These are phyloP conservation scores for Ecliptopera silaceata DNA, from an alignment of 2,888 invertebrate species.

Conservation along the genomic window DNA sequence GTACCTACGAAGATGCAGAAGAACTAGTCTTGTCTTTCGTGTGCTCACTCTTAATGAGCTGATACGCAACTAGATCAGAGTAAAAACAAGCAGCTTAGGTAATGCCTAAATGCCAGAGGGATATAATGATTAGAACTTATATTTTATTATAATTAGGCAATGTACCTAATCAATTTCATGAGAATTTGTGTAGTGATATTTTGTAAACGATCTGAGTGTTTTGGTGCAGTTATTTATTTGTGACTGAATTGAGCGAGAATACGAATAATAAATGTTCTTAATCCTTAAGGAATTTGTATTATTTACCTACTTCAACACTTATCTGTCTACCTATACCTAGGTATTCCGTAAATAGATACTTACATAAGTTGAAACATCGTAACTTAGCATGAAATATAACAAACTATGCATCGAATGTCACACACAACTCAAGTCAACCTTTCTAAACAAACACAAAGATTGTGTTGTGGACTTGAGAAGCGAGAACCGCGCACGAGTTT, in stretches of 20 bases:
- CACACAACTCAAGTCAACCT: too few relatives aligned
- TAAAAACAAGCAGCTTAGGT: neutral
- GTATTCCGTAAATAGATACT: too few relatives aligned
- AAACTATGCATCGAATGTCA: too few relatives aligned
- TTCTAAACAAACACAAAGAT: too few relatives aligned
- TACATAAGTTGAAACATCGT: too few relatives aligned
- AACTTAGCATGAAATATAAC: too few relatives aligned
- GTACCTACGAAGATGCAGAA: too few relatives aligned
- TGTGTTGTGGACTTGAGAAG: too few relatives aligned
- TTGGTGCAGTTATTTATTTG: slow-evolving; percentile 56
- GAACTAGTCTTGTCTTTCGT: too few relatives aligned
- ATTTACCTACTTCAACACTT: neutral
- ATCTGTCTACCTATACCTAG: neutral
- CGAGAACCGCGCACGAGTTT: too few relatives aligned
- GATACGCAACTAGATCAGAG: neutral
- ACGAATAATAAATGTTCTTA: slow-evolving; percentile 20
- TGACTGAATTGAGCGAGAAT: slow-evolving; percentile 43
- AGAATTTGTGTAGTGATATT: slow-evolving; percentile 42
- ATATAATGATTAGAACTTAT: neutral
- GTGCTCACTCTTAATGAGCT: too few relatives aligned
- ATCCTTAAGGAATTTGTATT: neutral
- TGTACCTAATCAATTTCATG: slow-evolving; percentile 14
- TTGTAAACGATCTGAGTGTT: slow-evolving; percentile 60
- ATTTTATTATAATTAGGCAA: neutral
- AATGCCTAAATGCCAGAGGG: neutral